Conservation (phyloP, 2,797 vertebrate species). For the Vipera latastei region DNA sequence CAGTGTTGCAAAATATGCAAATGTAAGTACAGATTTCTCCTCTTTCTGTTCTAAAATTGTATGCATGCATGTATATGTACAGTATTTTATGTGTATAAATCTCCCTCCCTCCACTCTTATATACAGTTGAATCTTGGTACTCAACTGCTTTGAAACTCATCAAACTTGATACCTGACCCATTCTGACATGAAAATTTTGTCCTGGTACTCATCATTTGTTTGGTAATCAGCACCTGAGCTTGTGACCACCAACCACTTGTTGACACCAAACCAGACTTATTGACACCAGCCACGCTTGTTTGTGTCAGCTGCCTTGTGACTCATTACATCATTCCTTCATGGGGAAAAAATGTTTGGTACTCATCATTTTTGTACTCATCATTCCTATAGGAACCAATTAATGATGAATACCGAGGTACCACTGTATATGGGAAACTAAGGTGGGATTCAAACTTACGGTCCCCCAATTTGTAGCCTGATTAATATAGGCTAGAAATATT, state of each 20-base stretch:
- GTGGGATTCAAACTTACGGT: neutral
- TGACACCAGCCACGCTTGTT: neutral
- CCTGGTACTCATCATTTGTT: neutral
- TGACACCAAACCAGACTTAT: neutral
- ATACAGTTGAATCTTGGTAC: neutral
- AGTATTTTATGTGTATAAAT: neutral
- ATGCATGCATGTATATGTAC: accelerated
- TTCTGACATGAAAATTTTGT: neutral
- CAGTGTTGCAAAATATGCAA: conserved; percentile 90
- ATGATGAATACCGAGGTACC: neutral
- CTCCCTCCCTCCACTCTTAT: neutral
- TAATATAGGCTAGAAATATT: neutral
- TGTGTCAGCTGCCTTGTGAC: neutral
- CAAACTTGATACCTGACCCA: neutral
- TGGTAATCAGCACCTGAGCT: neutral
- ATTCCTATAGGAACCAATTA: neutral
- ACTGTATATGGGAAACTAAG: neutral
- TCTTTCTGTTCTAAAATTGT: neutral
- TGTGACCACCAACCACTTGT: neutral
- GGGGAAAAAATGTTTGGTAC: neutral
- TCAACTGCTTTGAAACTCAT: neutral
- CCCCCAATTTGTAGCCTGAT: neutral
- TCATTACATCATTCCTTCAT: neutral
- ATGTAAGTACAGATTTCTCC: conserved; percentile 76
- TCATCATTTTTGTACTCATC: neutral